Evolutionary conservation across 2,113 vertebrate genomes (phyloP), one percentile per base, ranked within the genome.

Genomic region (Pteronura brasiliensis): DNA sequence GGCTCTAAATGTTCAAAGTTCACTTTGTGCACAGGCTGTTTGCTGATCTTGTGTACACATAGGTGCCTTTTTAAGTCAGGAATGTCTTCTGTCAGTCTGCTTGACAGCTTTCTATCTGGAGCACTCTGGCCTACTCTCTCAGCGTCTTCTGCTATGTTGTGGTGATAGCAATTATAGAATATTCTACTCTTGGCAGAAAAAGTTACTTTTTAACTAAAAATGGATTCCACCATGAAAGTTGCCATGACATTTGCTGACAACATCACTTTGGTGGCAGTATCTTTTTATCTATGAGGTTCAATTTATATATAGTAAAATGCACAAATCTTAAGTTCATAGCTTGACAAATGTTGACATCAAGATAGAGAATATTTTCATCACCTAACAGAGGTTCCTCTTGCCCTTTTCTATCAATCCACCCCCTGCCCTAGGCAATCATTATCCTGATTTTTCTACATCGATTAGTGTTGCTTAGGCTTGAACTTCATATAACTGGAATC

Each of bases 201-300:
- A 47, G 18, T 88, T 71, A 80, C 18, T 81, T 96, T 89, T 86
- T 61, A 89, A 79, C 18, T 49, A 93, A 96, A 97, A 95, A 36
- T 71, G 44, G 23, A 69, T 90, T 52, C 63, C 13, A 52, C 21
- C 13, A 34, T 63, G 29, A 84, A 83, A 81, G 81, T 7, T 65
- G 3, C 29, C 17, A 23, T 79, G 49, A 23, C 3, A 39, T 36
- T 63, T 92, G 10, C 65, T 90, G 76, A 83, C 61, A 76, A 31
- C 7, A 76, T 76, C 21, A 15, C 49, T 88, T 69, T 34, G 23
- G 18, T 57, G 27, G 55, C 3, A 82, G 7, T 65, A 85, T 63
- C 49, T 85, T 90, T 77, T 69, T 57, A 65, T 31, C 25, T 44
- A 25, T 31, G 34, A 42, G 4, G 7, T 47, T 47, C 15, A 89